Percentiles rank a stretch among this genome's conserved stretches.
Evolutionary conservation across 64 coral and sea anemone genomes (phyloP).

Genomic region (Dendrophyllia cribrosa): DNA sequence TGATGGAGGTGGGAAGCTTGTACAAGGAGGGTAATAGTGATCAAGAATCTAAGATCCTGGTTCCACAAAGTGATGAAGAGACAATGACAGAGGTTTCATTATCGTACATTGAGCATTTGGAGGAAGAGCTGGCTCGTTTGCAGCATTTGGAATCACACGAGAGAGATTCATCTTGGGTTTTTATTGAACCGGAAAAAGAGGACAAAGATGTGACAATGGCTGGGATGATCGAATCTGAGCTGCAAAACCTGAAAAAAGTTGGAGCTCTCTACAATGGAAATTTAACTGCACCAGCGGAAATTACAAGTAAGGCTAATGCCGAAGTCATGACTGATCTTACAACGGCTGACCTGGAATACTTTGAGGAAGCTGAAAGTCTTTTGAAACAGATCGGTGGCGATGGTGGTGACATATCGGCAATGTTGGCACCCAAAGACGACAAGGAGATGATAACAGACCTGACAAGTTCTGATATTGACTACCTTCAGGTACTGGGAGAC

Average conservation of each 20-base stretch:
- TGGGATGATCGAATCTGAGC: not conserved
- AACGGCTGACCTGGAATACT: conserved; percentile 27
- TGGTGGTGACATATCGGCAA: not conserved
- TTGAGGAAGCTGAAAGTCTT: conserved; percentile 40
- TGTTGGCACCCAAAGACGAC: conserved; percentile 39
- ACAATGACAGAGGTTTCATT: conserved; percentile 4
- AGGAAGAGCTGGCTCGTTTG: not conserved
- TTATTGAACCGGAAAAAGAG: not conserved
- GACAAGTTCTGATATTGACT: conserved; percentile 31
- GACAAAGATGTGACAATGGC: not conserved
- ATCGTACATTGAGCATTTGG: not conserved
- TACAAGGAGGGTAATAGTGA: not conserved
- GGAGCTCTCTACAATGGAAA: not conserved
- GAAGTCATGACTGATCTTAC: conserved; percentile 45
- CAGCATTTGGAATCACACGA: not conserved
- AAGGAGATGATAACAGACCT: conserved; percentile 41
- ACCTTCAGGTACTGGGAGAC: conserved; percentile 9
- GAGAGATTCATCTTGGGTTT: conserved; percentile 35
- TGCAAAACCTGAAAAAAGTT: not conserved
- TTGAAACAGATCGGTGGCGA: not conserved
- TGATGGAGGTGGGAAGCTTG: conserved; percentile 1
- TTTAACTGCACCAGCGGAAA: not conserved
- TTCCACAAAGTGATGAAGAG: not conserved
- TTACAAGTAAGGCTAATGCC: not conserved
- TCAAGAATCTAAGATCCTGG: not conserved